Conservation (phyloP, 2,113 vertebrate species). For the Pandion haliaetus region DNA sequence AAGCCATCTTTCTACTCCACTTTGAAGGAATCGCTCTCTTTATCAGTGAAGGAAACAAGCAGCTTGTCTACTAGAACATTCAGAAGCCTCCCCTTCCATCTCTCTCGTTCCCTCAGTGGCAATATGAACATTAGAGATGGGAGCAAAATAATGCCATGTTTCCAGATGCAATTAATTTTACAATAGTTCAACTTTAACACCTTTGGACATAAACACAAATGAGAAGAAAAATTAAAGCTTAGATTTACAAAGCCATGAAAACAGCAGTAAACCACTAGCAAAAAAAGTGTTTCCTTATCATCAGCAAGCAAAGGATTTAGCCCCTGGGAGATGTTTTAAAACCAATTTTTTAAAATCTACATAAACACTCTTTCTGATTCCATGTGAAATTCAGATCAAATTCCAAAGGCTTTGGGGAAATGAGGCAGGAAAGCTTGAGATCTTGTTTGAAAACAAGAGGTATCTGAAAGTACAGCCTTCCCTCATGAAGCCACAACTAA, state of each 20-base stretch:
- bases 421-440: not conserved
- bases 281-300: not conserved
- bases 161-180: not conserved
- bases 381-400: not conserved
- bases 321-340: not conserved
- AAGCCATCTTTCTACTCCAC: not conserved
- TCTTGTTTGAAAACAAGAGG: not conserved
- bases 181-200: not conserved
- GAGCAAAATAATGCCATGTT: not conserved
- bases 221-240: slow-evolving; percentile 17
- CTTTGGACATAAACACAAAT: not conserved
- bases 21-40: slow-evolving; percentile 33
- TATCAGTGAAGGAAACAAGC: slow-evolving; percentile 54
- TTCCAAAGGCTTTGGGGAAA: slow-evolving; percentile 9
- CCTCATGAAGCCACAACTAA: not conserved
- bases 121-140: not conserved
- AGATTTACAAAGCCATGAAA: slow-evolving; percentile 15
- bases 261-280: not conserved
- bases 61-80: slow-evolving; percentile 53
- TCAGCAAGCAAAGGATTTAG: not conserved
- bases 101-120: not conserved
- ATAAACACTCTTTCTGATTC: not conserved
- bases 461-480: not conserved
- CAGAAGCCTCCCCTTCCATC: slow-evolving; percentile 34
- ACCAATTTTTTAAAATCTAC: not conserved